Evolutionary conservation across 2,888 invertebrate species (phyloP).

Genomic region (Mallateleia sp.): DNA sequence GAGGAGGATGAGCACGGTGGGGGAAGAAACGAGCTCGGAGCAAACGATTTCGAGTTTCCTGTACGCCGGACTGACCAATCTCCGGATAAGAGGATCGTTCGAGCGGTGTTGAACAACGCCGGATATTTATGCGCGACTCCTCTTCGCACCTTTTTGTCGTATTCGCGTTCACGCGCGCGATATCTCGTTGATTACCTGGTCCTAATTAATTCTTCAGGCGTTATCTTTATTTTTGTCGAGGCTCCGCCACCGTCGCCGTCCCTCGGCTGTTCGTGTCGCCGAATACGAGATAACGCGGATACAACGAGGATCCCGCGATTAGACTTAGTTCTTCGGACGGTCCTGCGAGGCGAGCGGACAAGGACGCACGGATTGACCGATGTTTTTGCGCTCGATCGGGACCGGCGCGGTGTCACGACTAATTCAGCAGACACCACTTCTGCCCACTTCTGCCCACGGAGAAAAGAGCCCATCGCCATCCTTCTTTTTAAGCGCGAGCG

Average conservation of each 20-base stretch:
- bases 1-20: slow-evolving; percentile 65
- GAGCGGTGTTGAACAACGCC: slow-evolving; percentile 87
- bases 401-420: slow-evolving; percentile 72
- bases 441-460: slow-evolving; percentile 31
- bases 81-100: slow-evolving; percentile 87
- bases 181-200: slow-evolving; percentile 88
- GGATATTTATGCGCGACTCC: slow-evolving; percentile 88
- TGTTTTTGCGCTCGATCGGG: slow-evolving; percentile 83
- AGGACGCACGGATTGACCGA: slow-evolving; percentile 66
- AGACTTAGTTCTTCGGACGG: slow-evolving; percentile 30
- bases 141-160: slow-evolving; percentile 87
- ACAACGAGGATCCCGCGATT: slow-evolving; percentile 71
- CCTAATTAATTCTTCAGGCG: slow-evolving; percentile 89
- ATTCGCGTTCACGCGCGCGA: slow-evolving; percentile 80
- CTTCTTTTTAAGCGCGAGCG: slow-evolving; percentile 22
- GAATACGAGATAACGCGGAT: slow-evolving; percentile 71
- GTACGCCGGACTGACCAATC: slow-evolving; percentile 82
- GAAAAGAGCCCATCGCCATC: background rate
- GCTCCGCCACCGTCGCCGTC: slow-evolving; percentile 67
- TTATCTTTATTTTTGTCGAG: slow-evolving; percentile 86
- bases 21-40: slow-evolving; percentile 62
- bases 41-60: slow-evolving; percentile 86
- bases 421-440: slow-evolving; percentile 66
- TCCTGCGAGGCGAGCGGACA: background rate
- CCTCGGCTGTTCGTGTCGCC: slow-evolving; percentile 57